Percentiles rank a stretch among this genome's conserved stretches.
Conservation (phyloP, 2,888 invertebrate species). For the Neoascia interrupta region DNA sequence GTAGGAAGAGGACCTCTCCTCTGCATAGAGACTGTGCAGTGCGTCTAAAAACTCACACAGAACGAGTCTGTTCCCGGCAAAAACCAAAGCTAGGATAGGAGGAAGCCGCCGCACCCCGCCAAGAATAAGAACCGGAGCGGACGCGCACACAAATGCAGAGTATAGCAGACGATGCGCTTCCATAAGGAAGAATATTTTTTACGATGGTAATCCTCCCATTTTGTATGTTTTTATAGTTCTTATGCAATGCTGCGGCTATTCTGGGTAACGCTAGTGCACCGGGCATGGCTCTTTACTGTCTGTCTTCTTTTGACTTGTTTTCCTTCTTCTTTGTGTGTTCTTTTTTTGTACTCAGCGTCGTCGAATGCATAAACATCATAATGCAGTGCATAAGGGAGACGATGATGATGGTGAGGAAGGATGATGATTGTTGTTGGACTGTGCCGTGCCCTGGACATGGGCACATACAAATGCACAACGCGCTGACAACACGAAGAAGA, state of each 20-base stretch:
- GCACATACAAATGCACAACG: constrained; percentile 4
- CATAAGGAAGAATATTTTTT: constrained; percentile 68
- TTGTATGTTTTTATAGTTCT: constrained; percentile 65
- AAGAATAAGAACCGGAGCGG: constrained; percentile 33
- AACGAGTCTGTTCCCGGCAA: too few species aligned
- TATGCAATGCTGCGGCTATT: constrained; percentile 44
- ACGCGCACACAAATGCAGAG: constrained; percentile 44
- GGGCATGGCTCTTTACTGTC: too few species aligned
- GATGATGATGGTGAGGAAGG: constrained; percentile 23
- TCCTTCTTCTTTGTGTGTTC: constrained; percentile 12
- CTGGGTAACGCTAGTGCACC: not conserved
- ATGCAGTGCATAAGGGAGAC: constrained; percentile 40
- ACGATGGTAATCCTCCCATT: constrained; percentile 65
- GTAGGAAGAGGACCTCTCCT: too few species aligned
- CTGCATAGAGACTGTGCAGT: too few species aligned
- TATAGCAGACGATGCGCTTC: constrained; percentile 19
- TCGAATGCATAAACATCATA: constrained; percentile 55
- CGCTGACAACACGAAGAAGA: not conserved
- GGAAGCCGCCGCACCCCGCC: not conserved
- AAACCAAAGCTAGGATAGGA: not conserved
- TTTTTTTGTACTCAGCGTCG: constrained; percentile 1
- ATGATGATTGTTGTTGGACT: constrained; percentile 38
- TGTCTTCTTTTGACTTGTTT: constrained; percentile 7
- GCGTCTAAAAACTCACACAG: too few species aligned
- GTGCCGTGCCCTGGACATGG: too few species aligned